phyloP scores from a whole-genome alignment of 35 echinoderm and acorn worm genomes.

The Apostichopus japonicus region DNA sequence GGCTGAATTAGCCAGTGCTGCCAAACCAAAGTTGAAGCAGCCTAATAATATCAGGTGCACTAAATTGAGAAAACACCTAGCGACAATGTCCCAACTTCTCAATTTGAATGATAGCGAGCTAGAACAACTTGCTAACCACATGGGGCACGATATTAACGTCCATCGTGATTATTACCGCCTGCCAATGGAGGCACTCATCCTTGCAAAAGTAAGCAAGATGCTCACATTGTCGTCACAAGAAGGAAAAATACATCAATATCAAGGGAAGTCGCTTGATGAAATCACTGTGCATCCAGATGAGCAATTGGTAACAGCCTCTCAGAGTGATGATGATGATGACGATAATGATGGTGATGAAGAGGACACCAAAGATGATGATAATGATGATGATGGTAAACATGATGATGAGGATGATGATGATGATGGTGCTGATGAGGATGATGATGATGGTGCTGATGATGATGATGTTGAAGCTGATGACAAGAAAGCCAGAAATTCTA shows the following conservation, averaged over 20 bases:
- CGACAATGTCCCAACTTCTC: slow-evolving; percentile 45
- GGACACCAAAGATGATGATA: slow-evolving; percentile 6
- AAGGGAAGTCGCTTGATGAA: slow-evolving; percentile 20
- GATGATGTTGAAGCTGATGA: too few relatives aligned
- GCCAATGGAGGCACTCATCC: slow-evolving; percentile 32
- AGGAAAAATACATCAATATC: slow-evolving; percentile 16
- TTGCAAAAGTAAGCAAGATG: slow-evolving; percentile 68
- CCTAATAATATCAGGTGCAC: slow-evolving; percentile 51
- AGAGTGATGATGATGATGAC: not conserved
- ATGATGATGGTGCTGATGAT: too few relatives aligned
- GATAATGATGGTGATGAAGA: slow-evolving; percentile 5
- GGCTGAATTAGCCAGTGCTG: slow-evolving; percentile 39
- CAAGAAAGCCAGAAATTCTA: not conserved
- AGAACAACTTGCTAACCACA: slow-evolving; percentile 61
- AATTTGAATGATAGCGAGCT: slow-evolving; percentile 12
- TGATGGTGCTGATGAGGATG: too few relatives aligned
- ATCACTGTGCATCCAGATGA: slow-evolving; percentile 10
- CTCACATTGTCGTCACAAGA: slow-evolving; percentile 12
- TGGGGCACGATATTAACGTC: slow-evolving; percentile 41
- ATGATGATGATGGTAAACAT: slow-evolving; percentile 8
- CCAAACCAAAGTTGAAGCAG: slow-evolving; percentile 26
- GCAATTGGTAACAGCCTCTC: not conserved
- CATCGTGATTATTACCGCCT: slow-evolving; percentile 42
- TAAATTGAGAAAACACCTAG: slow-evolving; percentile 49
- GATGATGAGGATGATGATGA: too few relatives aligned